Evolutionary conservation across 2,888 invertebrate genomes (phyloP).

Genomic region (Acrocyrtus sp.): DNA sequence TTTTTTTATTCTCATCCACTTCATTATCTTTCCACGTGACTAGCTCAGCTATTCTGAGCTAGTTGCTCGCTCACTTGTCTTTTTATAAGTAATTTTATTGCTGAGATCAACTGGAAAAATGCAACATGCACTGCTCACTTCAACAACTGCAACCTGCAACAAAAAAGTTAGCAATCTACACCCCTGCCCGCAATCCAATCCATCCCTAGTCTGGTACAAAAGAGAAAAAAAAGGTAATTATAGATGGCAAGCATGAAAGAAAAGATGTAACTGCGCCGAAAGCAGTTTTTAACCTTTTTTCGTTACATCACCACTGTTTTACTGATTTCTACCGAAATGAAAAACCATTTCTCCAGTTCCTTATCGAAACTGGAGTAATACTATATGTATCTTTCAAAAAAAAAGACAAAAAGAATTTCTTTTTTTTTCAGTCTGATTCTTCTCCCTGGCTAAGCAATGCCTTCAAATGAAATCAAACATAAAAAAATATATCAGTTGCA

Average conservation of each 20-base stretch:
- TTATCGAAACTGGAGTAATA: constrained; percentile 43
- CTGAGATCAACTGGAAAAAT: background rate
- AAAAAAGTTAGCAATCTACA: too few species aligned
- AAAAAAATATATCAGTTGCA: constrained; percentile 42
- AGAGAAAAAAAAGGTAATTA: constrained; percentile 48
- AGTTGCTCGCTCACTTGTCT: background rate
- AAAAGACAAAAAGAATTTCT: too few species aligned
- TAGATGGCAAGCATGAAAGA: constrained; percentile 40
- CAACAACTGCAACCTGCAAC: background rate
- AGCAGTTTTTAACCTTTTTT: constrained; percentile 44
- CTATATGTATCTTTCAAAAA: background rate
- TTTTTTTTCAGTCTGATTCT: too few species aligned
- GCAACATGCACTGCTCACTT: background rate
- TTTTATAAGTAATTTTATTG: background rate
- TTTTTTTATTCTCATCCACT: background rate
- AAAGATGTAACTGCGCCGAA: constrained; percentile 45
- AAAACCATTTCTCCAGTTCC: constrained; percentile 19
- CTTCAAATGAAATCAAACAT: constrained; percentile 49
- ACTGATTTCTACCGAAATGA: constrained; percentile 20
- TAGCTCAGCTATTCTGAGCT: background rate
- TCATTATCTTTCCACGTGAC: constrained; percentile 22
- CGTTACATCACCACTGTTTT: constrained; percentile 21
- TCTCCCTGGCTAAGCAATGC: background rate
- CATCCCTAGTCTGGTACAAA: too few species aligned
- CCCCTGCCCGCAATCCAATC: too few species aligned